These are phyloP conservation scores for Mirza zaza DNA, from an alignment of 2,113 vertebrate genomes.

Conservation along the genomic window DNA sequence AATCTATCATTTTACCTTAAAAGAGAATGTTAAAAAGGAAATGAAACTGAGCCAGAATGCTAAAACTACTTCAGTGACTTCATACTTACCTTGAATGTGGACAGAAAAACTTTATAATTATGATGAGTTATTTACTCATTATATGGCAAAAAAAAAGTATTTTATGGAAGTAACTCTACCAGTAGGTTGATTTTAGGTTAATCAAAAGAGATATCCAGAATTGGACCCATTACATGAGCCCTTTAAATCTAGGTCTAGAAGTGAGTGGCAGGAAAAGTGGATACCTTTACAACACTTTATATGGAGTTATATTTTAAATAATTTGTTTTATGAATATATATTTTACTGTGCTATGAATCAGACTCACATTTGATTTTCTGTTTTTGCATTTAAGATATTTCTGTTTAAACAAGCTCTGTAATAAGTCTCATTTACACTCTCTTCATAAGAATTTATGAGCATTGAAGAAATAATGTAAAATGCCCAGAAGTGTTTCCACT, in stretches of 20 bases:
- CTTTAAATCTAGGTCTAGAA: background rate
- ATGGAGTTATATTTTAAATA: background rate
- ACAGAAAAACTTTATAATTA: background rate
- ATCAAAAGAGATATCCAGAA: background rate
- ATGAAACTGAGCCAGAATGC: background rate
- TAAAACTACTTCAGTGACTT: background rate
- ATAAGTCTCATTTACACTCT: background rate
- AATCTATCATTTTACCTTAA: background rate
- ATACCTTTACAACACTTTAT: background rate
- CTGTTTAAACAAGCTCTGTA: background rate
- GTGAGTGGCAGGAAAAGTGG: background rate
- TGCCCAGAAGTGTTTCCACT: background rate
- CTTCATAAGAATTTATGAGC: background rate
- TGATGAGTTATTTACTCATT: background rate
- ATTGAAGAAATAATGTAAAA: background rate
- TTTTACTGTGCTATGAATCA: background rate
- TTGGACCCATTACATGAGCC: background rate
- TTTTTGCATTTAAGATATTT: background rate
- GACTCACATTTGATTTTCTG: background rate
- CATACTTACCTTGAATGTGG: background rate
- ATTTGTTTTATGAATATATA: background rate
- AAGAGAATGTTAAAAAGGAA: background rate
- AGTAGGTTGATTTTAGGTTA: background rate
- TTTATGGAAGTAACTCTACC: background rate
- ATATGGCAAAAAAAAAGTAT: background rate